Conservation (phyloP, 2,797 vertebrate species). For the Thalassophryne amazonica region DNA sequence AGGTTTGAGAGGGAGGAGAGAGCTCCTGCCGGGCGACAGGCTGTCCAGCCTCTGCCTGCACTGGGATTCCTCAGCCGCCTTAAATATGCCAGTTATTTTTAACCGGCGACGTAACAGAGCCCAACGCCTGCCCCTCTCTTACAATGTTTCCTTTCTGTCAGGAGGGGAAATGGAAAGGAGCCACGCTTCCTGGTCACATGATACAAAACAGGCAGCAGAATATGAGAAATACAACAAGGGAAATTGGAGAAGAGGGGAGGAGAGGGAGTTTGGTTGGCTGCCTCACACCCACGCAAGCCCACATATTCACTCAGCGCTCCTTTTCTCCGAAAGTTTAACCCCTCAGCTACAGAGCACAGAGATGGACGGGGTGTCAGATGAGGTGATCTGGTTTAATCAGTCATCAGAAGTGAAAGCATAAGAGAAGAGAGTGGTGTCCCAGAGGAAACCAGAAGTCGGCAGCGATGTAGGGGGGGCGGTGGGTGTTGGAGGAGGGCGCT, state of each 20-base stretch:
- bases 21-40: slow-evolving; percentile 72
- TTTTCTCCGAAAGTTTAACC: slow-evolving; percentile 69
- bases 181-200: slow-evolving; percentile 98
- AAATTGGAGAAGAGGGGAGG: slow-evolving; percentile 40
- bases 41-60: slow-evolving; percentile 87
- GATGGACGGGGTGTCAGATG: slow-evolving; percentile 45
- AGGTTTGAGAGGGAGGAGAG: slow-evolving; percentile 42
- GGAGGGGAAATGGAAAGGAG: slow-evolving; percentile 93
- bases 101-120: slow-evolving; percentile 89
- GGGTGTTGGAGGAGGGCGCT: slow-evolving; percentile 65
- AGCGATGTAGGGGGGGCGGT: slow-evolving; percentile 78
- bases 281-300: slow-evolving; percentile 37
- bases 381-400: slow-evolving; percentile 63
- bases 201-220: slow-evolving; percentile 68
- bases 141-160: slow-evolving; percentile 94
- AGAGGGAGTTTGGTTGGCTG: slow-evolving; percentile 36
- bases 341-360: slow-evolving; percentile 53
- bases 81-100: slow-evolving; percentile 99
- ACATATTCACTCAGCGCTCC: slow-evolving; percentile 37
- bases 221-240: slow-evolving; percentile 78
- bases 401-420: slow-evolving; percentile 79
- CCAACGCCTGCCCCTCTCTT: slow-evolving; percentile 82
- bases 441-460: slow-evolving; percentile 93
- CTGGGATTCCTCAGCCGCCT: slow-evolving; percentile 94
- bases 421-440: slow-evolving; percentile 81